Conservation (phyloP, 2,113 vertebrate species). For the Melanotaenia duboulayi region DNA sequence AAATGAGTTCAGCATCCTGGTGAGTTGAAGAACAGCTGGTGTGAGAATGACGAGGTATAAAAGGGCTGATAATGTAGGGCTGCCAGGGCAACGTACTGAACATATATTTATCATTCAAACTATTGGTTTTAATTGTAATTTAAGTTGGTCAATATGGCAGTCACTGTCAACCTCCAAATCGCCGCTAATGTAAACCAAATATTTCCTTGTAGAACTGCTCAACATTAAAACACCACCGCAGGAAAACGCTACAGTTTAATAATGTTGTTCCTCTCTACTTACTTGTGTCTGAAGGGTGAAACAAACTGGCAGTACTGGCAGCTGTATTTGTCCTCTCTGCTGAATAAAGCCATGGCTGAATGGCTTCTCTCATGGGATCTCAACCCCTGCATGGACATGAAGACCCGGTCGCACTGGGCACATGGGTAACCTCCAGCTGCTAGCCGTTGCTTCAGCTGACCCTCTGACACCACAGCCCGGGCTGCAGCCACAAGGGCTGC, state of each 20-base stretch:
- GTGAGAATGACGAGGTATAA: slow-evolving; percentile 1
- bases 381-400: slow-evolving; percentile 99
- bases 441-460: slow-evolving; percentile 86
- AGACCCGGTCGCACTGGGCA: slow-evolving; percentile 93
- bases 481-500: slow-evolving; percentile 64
- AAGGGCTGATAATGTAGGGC: neutral
- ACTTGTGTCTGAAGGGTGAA: slow-evolving; percentile 99
- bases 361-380: slow-evolving; percentile 99
- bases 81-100: neutral
- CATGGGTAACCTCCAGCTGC: slow-evolving; percentile 91
- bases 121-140: neutral
- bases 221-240: neutral
- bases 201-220: slow-evolving; percentile 10
- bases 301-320: slow-evolving; percentile 99
- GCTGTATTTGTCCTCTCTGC: slow-evolving; percentile 95
- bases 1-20: slow-evolving; percentile 43
- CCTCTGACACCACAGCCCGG: slow-evolving; percentile 67
- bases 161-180: slow-evolving; percentile 3
- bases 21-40: slow-evolving; percentile 36
- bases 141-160: slow-evolving; percentile 6
- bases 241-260: neutral
- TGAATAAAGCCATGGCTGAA: slow-evolving; percentile 92
- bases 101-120: neutral
- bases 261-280: slow-evolving; percentile 69
- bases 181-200: slow-evolving; percentile 14